Evolutionary conservation across 2,113 vertebrate genomes (phyloP), one percentile per base, ranked within the genome.

Genomic region (Synodontis membranacea): DNA sequence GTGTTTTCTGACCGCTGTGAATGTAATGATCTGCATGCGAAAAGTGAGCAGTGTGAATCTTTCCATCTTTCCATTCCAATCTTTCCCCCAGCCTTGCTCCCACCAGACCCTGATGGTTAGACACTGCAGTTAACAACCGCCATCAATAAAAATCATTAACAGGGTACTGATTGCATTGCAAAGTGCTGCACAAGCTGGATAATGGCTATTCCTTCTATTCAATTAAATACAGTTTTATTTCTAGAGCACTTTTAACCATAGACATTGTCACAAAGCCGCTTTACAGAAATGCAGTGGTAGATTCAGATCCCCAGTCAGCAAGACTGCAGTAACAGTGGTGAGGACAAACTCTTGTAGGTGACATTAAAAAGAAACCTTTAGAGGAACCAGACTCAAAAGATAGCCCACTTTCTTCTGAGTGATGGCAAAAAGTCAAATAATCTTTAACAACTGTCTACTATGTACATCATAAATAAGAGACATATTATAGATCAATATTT

Each of bases 1-100:
- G 56, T 66, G 34, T 72, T 72, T 76, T n/a, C 1, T 74, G 39
- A 62, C 42, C 5, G 8, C 66, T 75, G 5, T 2, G 8, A 84
- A 76, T 42, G 9, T 84, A 84, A 84, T 78, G 83, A 84, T 42
- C 72, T 85, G 42, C 58, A 62, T 46, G 56, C 21, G 6, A 84
- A 76, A 78, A 62, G 54, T 8, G 11, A 62, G 39, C 52, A 25
- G 70, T 39, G 37, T n/a, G 17, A 75, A 58, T 46, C 52, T 84
- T 31, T 75, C 56, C 23, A n/a, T 62, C n/a, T n/a, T n/a, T n/a
- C n/a, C n/a, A n/a, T n/a, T n/a, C n/a, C n/a, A n/a, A n/a, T n/a
- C n/a, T n/a, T n/a, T 60, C 14, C 70, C 28, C 23, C 56, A 60
- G 72, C 48, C 42, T 2, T 74, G 42, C 70, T 74, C 23, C 70